Evolutionary conservation across 2,113 vertebrate species (phyloP), one percentile per base, ranked within the genome.

Genomic region (Bubalus kerabau): DNA sequence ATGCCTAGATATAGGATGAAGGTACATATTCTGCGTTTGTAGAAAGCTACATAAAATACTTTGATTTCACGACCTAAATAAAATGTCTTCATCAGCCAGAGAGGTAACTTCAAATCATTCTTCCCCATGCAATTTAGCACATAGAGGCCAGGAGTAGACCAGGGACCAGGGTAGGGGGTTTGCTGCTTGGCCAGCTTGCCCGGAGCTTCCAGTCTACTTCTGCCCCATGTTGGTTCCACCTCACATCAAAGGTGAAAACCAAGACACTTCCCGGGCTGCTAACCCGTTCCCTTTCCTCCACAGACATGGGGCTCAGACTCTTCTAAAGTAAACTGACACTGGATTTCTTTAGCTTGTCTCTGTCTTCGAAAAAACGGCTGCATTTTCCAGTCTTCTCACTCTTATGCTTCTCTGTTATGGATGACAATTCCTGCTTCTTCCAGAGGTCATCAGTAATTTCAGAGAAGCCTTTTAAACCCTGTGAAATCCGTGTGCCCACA

Each of bases 401-500:
- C 46, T 94, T 21, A 60, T 7, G 10, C 28, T 84, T 82, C 74
- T 57, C 59, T 84, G 2, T n/a, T 71, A 32, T 16, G 28, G 81
- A 46, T 57, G 43, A 46, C 7, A 76, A 28, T 92, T 87, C 28
- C 36, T 67, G 54, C 54, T 57, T 56, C 21, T 67, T 50, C 14
- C 28, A 91, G 43, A 90, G 13, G 14, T 7, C 17, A 9, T 30
- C 5, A 2, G 1, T 59, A 6, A 94, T 82, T 91, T 95, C 88
- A 36, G 40, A 94, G 60, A 90, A 82, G 52, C 0, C 32, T 64
- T 83, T 85, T 40, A 82, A 60, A 17, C 2, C 11, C 28, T 14
- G 2, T 19, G 59, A 36, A 36, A 46, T 89, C 3, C 0, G 0
- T 54, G 2, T 3, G 1, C 64, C 19, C 67, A 15, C 6, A 9